Evolutionary conservation across 2,113 vertebrate genomes (phyloP).

Genomic region (Myotis lucifugus): DNA sequence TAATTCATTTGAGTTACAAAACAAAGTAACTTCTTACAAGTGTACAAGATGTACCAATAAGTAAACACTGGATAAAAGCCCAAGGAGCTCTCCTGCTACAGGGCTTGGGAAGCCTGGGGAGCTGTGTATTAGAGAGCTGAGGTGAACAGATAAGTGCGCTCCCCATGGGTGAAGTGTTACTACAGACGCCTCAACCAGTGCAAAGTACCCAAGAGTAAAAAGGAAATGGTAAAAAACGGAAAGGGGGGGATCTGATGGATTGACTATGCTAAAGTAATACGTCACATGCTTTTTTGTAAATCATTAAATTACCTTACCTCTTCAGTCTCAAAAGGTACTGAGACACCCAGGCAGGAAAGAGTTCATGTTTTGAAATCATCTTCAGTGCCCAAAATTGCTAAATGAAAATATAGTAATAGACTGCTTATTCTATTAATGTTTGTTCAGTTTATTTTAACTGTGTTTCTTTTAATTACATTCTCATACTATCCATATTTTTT

Average conservation of each 20-base stretch:
- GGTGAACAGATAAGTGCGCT: background rate
- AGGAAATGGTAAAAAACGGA: background rate
- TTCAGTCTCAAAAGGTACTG: conserved; percentile 85
- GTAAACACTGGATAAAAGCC: background rate
- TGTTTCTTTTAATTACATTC: background rate
- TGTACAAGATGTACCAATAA: background rate
- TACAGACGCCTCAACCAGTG: background rate
- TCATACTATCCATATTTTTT: background rate
- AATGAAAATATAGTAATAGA: conserved; percentile 58
- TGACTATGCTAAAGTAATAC: background rate
- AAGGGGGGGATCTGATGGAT: background rate
- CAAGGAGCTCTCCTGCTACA: background rate
- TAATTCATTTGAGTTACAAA: background rate
- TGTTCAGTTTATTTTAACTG: background rate
- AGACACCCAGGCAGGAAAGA: conserved; percentile 86
- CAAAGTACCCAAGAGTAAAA: background rate
- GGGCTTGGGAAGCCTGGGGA: background rate
- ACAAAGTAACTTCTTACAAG: background rate
- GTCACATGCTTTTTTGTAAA: background rate
- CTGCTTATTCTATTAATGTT: conserved; percentile 9
- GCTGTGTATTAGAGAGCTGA: background rate
- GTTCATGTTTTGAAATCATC: conserved; percentile 82
- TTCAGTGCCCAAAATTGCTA: conserved; percentile 87
- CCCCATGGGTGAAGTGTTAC: background rate
- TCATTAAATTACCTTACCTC: conserved; percentile 77